Evolutionary conservation across 2,113 vertebrate species (phyloP), one percentile per base, ranked within the genome.

Genomic region (Cranoglanis bouderius): DNA sequence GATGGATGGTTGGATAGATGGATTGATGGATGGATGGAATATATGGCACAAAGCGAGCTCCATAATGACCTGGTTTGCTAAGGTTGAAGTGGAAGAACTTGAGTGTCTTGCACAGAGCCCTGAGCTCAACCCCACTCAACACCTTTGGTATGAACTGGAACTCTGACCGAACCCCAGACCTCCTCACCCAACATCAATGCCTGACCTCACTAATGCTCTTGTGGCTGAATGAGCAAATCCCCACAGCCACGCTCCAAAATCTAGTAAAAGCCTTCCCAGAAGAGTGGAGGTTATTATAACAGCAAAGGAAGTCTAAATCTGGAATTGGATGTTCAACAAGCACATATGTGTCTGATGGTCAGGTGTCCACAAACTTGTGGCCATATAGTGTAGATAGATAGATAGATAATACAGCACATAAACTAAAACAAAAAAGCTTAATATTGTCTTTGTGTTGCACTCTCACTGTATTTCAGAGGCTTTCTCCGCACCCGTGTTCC

Each of bases 401-500:
- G 65, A 70, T 35, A 18, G 65, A 70, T 18, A 35, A 74, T 26
- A 26, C 10, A 13, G 4, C 19, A 21, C 10, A 19, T 18, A 6
- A 29, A n/a, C 9, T 49, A n/a, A 55, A 13, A n/a, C 12, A 49
- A 46, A 49, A 46, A 14, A 77, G 19, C 9, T 26, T 26, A 2
- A 43, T 46, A 26, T 55, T 32, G 55, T 81, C 49, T 57, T 35
- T 35, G 6, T 57, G 14, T 82, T 35, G 9, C 78, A 55, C n/a
- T 19, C 14, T 55, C 16, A 38, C 53, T 40, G 7, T 16, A 84
- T 91, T 90, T 19, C 89, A 99, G 98, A 99, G 96, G 98, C 98
- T 80, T 99, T 99, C 92, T 97, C 97, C 38, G 95, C 97, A 91
- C 98, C 98, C 4, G 94, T 98, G 51, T 99, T 99, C 94, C 94